phyloP scores from a whole-genome alignment of 2,888 invertebrate genomes.

The Laothoe populi region DNA sequence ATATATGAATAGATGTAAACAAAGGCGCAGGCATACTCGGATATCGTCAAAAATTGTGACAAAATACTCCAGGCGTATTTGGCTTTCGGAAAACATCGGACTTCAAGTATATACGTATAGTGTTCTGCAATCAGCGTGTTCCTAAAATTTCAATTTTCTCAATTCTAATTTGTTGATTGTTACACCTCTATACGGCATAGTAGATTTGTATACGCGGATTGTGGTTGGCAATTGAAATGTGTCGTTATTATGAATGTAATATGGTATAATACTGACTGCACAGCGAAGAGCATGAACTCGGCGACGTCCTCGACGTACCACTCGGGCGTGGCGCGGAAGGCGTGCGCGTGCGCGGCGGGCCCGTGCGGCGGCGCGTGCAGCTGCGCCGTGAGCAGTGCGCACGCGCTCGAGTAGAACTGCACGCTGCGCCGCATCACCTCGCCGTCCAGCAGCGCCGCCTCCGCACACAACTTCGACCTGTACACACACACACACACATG shows the following conservation, averaged over 20 bases:
- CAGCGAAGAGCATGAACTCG: conserved; percentile 96
- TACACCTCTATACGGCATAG: too few relatives aligned
- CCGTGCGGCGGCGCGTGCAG: conserved; percentile 87
- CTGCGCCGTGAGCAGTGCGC: conserved; percentile 90
- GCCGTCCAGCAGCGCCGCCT: conserved; percentile 94
- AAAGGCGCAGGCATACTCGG: too few relatives aligned
- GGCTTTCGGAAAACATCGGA: too few relatives aligned
- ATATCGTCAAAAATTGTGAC: too few relatives aligned
- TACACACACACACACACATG: too few relatives aligned
- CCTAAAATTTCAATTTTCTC: too few relatives aligned
- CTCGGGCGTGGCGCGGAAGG: conserved; percentile 97
- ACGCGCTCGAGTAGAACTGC: conserved; percentile 94
- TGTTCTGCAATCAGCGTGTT: too few relatives aligned
- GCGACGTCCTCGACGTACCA: conserved; percentile 99
- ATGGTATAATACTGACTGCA: conserved; percentile 91
- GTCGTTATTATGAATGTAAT: not conserved
- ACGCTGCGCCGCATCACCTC: conserved; percentile 92
- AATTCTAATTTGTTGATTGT: too few relatives aligned
- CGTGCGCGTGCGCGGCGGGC: conserved; percentile 60
- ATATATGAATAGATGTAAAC: too few relatives aligned
- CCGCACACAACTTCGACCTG: conserved; percentile 96
- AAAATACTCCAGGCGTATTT: too few relatives aligned
- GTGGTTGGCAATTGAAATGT: not conserved
- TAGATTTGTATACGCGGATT: too few relatives aligned
- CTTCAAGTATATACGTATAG: too few relatives aligned